phyloP scores from a whole-genome alignment of 2,888 invertebrate species.

The Folsomia manolachei region DNA sequence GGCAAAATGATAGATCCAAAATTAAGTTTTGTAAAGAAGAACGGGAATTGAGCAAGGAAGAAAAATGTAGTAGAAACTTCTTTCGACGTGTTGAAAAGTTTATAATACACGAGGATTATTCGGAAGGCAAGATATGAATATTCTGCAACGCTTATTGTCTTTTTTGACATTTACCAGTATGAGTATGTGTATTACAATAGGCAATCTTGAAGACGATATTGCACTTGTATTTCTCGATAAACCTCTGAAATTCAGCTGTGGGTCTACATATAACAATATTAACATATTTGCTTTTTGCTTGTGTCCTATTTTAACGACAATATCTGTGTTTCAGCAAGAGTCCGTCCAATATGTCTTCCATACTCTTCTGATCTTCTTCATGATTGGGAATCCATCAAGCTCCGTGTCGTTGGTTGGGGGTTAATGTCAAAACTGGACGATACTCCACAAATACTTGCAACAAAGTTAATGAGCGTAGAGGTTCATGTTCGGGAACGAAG shows the following conservation, averaged over 20 bases:
- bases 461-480: conserved; percentile 29
- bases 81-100: conserved; percentile 35
- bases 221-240: conserved; percentile 33
- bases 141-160: too few relatives aligned
- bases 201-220: conserved; percentile 42
- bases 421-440: conserved; percentile 28
- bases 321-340: conserved; percentile 23
- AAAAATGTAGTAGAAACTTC: conserved; percentile 22
- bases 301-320: too few relatives aligned
- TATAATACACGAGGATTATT: conserved; percentile 42
- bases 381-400: conserved; percentile 31
- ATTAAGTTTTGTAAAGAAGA: conserved; percentile 23
- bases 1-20: conserved; percentile 28
- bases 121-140: too few relatives aligned
- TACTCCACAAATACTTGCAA: conserved; percentile 11
- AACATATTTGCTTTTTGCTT: too few relatives aligned
- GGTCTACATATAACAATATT: neutral
- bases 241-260: conserved; percentile 32
- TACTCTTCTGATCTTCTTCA: conserved; percentile 32
- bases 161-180: too few relatives aligned
- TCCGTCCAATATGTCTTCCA: conserved; percentile 39
- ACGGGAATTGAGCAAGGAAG: conserved; percentile 11
- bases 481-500: conserved; percentile 31
- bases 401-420: conserved; percentile 43
- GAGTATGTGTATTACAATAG: too few relatives aligned